phyloP scores from a whole-genome alignment of 2,113 vertebrate species.

The Phyllopteryx taeniolatus region DNA sequence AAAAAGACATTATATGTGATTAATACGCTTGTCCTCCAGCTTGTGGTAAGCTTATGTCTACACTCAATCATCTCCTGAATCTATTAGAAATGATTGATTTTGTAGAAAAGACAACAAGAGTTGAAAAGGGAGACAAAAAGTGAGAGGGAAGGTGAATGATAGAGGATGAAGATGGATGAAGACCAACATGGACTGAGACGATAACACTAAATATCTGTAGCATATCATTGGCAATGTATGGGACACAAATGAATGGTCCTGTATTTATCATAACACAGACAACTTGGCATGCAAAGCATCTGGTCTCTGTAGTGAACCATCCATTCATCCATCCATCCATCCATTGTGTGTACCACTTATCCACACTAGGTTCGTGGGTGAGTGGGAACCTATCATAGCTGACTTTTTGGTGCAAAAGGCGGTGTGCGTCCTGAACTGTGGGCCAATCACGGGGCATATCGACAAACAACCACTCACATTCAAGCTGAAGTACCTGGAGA shows the following conservation, averaged over 20 bases:
- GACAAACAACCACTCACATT: no score
- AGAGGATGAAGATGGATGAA: slow-evolving; percentile 25
- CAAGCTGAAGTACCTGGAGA: no score
- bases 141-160: slow-evolving; percentile 3
- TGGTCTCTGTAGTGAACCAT: background rate
- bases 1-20: slow-evolving; percentile 65
- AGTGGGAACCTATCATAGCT: background rate
- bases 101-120: slow-evolving; percentile 21
- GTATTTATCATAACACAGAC: slow-evolving; percentile 17
- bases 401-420: no score
- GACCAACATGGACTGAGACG: slow-evolving; percentile 28
- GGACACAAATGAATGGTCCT: background rate
- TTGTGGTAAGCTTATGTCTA: slow-evolving; percentile 46
- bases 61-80: slow-evolving; percentile 64
- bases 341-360: background rate
- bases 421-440: no score
- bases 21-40: slow-evolving; percentile 55
- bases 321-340: background rate
- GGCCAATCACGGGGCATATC: no score
- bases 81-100: slow-evolving; percentile 67
- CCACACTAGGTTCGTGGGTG: background rate
- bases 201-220: slow-evolving; percentile 32
- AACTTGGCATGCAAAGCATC: slow-evolving; percentile 3
- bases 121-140: background rate
- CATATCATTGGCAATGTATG: slow-evolving; percentile 22